phyloP scores from a whole-genome alignment of 2,113 vertebrate genomes.

The Cygnus atratus region DNA sequence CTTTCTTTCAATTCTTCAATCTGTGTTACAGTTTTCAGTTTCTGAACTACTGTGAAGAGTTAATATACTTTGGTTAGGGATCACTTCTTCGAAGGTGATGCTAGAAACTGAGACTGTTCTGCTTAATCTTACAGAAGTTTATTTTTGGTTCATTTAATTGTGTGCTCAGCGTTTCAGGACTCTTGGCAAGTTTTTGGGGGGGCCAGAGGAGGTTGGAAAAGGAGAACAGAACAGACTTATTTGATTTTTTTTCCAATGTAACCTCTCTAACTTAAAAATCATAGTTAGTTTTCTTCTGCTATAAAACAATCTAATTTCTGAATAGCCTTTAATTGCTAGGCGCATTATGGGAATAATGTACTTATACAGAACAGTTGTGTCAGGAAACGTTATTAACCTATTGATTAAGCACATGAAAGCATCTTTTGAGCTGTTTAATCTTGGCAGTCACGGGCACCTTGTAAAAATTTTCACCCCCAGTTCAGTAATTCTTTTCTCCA shows the following conservation, averaged over 20 bases:
- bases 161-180: not conserved
- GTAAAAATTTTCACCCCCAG: not conserved
- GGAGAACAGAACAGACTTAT: constrained; percentile 16
- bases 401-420: not conserved
- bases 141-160: constrained; percentile 9
- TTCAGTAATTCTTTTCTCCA: not conserved
- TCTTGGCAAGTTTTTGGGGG: not conserved
- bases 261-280: constrained; percentile 11
- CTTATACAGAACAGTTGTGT: not conserved
- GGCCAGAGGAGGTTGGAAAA: constrained; percentile 25
- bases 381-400: not conserved
- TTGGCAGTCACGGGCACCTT: not conserved
- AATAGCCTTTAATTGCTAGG: not conserved
- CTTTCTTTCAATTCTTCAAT: not conserved
- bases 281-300: constrained; percentile 28
- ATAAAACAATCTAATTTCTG: constrained; percentile 25
- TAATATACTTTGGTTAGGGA: not conserved
- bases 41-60: not conserved
- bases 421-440: not conserved
- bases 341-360: not conserved
- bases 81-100: not conserved
- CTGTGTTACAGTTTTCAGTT: not conserved
- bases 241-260: not conserved
- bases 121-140: not conserved
- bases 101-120: not conserved